A percentile compares a stretch with the other conserved stretches of the same genome.
Conservation (phyloP, 2,113 vertebrate species). For the Bubalus kerabau region DNA sequence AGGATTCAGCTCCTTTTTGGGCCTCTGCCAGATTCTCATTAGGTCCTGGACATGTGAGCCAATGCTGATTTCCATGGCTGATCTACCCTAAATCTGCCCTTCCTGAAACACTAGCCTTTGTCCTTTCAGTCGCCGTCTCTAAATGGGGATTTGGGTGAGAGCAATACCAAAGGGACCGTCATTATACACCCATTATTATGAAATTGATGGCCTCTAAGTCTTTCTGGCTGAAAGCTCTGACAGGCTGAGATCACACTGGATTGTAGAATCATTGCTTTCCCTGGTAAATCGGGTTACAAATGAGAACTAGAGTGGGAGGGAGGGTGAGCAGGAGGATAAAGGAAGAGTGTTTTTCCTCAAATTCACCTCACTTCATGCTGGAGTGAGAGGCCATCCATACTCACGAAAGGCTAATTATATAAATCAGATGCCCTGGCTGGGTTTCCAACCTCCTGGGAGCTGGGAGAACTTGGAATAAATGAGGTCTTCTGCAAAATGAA, state of each 20-base stretch:
- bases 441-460: slow-evolving; percentile 60
- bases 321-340: slow-evolving; percentile 33
- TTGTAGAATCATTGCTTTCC: slow-evolving; percentile 39
- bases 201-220: slow-evolving; percentile 68
- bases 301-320: slow-evolving; percentile 20
- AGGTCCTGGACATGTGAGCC: slow-evolving; percentile 63
- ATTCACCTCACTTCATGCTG: slow-evolving; percentile 59
- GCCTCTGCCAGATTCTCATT: slow-evolving; percentile 70
- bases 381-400: slow-evolving; percentile 60
- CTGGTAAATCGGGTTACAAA: slow-evolving; percentile 36
- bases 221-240: slow-evolving; percentile 53
- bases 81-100: slow-evolving; percentile 66
- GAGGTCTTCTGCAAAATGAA: slow-evolving; percentile 64
- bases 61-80: slow-evolving; percentile 62
- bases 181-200: slow-evolving; percentile 64
- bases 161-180: slow-evolving; percentile 47
- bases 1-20: slow-evolving; percentile 52
- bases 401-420: slow-evolving; percentile 71
- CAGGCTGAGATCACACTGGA: slow-evolving; percentile 53
- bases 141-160: slow-evolving; percentile 68
- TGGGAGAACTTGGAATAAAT: slow-evolving; percentile 62
- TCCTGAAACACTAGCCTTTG: slow-evolving; percentile 71
- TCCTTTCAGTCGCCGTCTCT: slow-evolving; percentile 34
- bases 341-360: slow-evolving; percentile 59
- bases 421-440: slow-evolving; percentile 72